Evolutionary conservation across 2,888 invertebrate species (phyloP), one percentile per base, ranked within the genome.

Genomic region (Xylota segnis): DNA sequence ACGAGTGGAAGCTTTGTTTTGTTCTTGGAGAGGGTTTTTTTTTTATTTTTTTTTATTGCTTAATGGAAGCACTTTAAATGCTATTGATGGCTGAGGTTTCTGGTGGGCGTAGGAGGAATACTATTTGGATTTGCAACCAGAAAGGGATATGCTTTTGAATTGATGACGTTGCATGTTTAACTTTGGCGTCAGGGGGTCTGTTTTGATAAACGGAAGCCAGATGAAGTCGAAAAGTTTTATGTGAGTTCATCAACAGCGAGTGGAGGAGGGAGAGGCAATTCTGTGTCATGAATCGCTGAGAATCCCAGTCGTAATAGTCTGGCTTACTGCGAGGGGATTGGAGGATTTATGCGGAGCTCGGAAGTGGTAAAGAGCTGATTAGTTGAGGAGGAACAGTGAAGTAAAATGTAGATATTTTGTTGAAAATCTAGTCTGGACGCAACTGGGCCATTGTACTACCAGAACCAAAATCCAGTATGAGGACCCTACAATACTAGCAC

Each of bases 21-120:
- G n/a, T n/a, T 40, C 10, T 27, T 34, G 4, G 32, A 6, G 32
- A 6, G 32, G 6, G 32, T 6, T 59, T 54, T 37, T 29, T 4
- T 16, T n/a, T n/a, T n/a, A n/a, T n/a, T 68, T 37, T 50, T 27
- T 61, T 40, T 54, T 10, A 61, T 59, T 40, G 40, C 50, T 43
- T 68, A 68, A 68, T 59, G 59, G 50, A 52, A 68, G 58, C 66
- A 76, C 58, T 76, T 66, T 47, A 50, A 76, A 76, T 59, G 68
- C 59, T 40, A 54, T 61, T 61, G 43, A 68, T 59, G 50, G 50
- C 10, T 61, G 45, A 34, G 58, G 14, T 58, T 32, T 23, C 27
- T 52, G 23, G 58, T 14, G 16, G 50, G 23, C 23, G 37, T 45
- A 14, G 47, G 34, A 16, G 34, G 18, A 56, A 5, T 43, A n/a